Base-by-base conservation (phyloP, 1,140 invertebrate genomes). In the Papilio machaon region DNA sequence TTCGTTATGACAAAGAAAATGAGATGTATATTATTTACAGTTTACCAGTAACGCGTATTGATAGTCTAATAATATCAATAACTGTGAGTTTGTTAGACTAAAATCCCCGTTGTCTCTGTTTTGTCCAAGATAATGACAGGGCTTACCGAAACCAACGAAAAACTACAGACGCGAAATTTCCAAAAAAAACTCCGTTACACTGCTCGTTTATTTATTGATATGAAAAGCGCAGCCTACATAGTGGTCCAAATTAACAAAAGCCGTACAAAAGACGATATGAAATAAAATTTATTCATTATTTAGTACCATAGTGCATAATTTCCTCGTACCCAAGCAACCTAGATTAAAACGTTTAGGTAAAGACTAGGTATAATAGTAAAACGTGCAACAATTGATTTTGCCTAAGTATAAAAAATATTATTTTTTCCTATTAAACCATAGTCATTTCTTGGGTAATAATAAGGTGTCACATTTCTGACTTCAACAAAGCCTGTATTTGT, bases 201-300 rank as follows among this genome's bases (percentile, higher is more conserved):
- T n/a, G 54, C 17, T 58, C n/a, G 54, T 19, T 19, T 58, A 58
- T 58, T 58, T 58, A 10, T 58, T 58, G 1, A 58, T n/a, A 58
- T 58, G 8, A 19, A 64, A 64, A 64, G 11, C 23, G 11, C 23
- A 64, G 9, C 10, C 23, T 11, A 30, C 10, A 35, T 35, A 35
- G 9, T 67, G 11, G 19, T 64, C 13, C 13, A 1, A 35, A 15
- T 35, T 2, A 35, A 35, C 11, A 70, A 13, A 35, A 67, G 64
- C 13, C 6, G 64, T 67, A 67, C 64, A 67, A 15, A 70, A 70
- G 23, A 70, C 30, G 6, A 58, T 38, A 35, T 30, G 30, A 35
- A 70, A 30, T 35, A 35, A 70, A 38, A 70, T 70, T 38, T 4
- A 70, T 70, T 70, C 17, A 70, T 35, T 70, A 70, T 70, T 70